A percentile compares a stretch with the other conserved stretches of the same genome.
Conservation (phyloP, 2,797 vertebrate genomes). For the Mycteria americana region DNA sequence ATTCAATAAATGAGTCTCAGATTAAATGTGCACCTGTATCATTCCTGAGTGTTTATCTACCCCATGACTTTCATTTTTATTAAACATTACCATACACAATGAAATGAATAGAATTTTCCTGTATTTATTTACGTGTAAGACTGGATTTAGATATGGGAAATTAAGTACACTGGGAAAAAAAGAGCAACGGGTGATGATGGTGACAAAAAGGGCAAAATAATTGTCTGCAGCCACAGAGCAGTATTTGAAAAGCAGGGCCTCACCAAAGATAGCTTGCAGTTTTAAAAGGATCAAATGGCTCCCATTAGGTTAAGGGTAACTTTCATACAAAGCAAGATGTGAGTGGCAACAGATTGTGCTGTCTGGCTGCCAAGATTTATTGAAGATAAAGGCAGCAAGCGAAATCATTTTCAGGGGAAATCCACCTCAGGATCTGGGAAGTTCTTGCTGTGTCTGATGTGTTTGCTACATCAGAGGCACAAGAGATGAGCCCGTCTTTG, state of each 20-base stretch:
- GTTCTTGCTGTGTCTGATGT: background rate
- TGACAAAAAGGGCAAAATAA: background rate
- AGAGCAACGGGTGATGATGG: background rate
- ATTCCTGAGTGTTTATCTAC: background rate
- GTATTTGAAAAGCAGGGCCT: slow-evolving; percentile 18
- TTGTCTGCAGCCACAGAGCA: background rate
- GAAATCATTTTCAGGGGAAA: slow-evolving; percentile 44
- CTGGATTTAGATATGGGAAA: background rate
- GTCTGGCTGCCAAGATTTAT: slow-evolving; percentile 17
- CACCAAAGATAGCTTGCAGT: slow-evolving; percentile 1
- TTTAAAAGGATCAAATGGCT: slow-evolving; percentile 43
- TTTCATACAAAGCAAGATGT: slow-evolving; percentile 45
- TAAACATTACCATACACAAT: background rate
- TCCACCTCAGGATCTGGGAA: background rate
- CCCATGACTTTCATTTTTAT: background rate
- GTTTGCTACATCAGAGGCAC: background rate
- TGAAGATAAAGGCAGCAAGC: slow-evolving; percentile 47
- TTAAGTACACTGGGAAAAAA: background rate
- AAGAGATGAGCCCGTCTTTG: slow-evolving; percentile 20
- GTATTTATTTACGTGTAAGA: background rate
- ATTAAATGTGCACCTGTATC: background rate
- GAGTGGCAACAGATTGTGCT: slow-evolving; percentile 10
- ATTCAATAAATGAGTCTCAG: background rate
- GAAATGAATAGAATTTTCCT: background rate
- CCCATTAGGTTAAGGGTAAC: slow-evolving; percentile 23